A percentile compares a stretch with the other conserved stretches of the same genome.
These are phyloP conservation scores for Macrosiphum euphorbiae DNA, from an alignment of 2,888 invertebrate genomes.

Conservation along the genomic window DNA sequence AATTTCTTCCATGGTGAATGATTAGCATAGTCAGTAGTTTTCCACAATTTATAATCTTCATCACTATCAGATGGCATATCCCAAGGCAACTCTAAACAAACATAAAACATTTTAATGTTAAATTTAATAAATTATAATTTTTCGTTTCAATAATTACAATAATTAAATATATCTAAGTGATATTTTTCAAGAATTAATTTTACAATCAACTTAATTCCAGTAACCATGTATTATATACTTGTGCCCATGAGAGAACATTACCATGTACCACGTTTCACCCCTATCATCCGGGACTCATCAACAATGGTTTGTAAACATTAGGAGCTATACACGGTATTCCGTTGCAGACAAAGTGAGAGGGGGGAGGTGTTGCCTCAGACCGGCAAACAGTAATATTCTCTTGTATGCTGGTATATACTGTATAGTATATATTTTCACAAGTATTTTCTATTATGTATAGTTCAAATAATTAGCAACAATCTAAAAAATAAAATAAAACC, in stretches of 20 bases:
- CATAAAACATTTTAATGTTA: slow-evolving; percentile 19
- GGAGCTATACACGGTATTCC: too few relatives aligned
- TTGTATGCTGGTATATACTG: too few relatives aligned
- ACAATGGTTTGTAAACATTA: too few relatives aligned
- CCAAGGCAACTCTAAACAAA: slow-evolving; percentile 90
- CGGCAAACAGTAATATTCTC: too few relatives aligned
- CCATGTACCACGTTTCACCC: too few relatives aligned
- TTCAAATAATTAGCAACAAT: not conserved
- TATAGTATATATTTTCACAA: not conserved
- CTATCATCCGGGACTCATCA: too few relatives aligned
- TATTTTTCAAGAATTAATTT: not conserved
- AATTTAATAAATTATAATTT: not conserved
- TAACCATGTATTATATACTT: not conserved
- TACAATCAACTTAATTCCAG: not conserved
- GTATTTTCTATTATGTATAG: not conserved
- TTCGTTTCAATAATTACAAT: too few relatives aligned
- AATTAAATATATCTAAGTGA: too few relatives aligned
- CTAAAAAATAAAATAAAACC: not conserved
- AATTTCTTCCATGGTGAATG: slow-evolving; percentile 86
- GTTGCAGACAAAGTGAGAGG: too few relatives aligned
- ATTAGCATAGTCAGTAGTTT: slow-evolving; percentile 76
- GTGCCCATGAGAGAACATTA: too few relatives aligned
- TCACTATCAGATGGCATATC: slow-evolving; percentile 82
- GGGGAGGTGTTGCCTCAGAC: too few relatives aligned
- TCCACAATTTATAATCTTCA: slow-evolving; percentile 83